Base-by-base conservation (phyloP, 1,140 invertebrate species). In the Phocides pigmalion region DNA sequence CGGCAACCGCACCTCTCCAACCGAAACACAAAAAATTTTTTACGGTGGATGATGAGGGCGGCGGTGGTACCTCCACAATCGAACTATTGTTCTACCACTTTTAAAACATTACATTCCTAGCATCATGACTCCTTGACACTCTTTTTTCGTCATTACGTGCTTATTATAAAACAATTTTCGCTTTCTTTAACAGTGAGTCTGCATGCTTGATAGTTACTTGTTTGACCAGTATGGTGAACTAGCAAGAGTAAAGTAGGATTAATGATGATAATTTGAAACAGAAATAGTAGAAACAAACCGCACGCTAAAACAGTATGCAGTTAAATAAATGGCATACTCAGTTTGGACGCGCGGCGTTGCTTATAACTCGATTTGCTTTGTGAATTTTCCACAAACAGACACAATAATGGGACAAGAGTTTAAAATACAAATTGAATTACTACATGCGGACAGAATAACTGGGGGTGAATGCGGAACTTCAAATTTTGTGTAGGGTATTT, bases 281-380 rank as follows among this genome's bases (percentile, higher is more conserved):
- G 9, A 1, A 32, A 11, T 32, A 32, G 28, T 11, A 11, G 28
- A 11, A 28, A 32, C 9, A 32, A 32, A 32, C 72, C 73, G 83
- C 81, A 82, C 76, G 75, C 75, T 72, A 70, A 77, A 83, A 81
- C 71, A 69, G 73, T 67, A 81, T 68, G 79, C 72, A 81, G 79
- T 69, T 62, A 83, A 87, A 87, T 81, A 90, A 87, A 88, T 74
- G 78, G 75, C 78, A 80, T 81, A 78, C 79, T 63, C 66, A 70
- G 66, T 75, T 68, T 70, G 73, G 75, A 68, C 70, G 62, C 77
- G 71, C 72, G 62, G 70, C 66, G 73, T 84, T 82, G 76, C 77
- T 73, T 79, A 75, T 90, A 88, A 88, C 77, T 87, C 74, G 79
- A 88, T 90, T 89, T 87, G 74, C 79, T 71, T 82, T 87, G 80